phyloP scores from a whole-genome alignment of 2,888 invertebrate genomes.

The Noctua janthe region DNA sequence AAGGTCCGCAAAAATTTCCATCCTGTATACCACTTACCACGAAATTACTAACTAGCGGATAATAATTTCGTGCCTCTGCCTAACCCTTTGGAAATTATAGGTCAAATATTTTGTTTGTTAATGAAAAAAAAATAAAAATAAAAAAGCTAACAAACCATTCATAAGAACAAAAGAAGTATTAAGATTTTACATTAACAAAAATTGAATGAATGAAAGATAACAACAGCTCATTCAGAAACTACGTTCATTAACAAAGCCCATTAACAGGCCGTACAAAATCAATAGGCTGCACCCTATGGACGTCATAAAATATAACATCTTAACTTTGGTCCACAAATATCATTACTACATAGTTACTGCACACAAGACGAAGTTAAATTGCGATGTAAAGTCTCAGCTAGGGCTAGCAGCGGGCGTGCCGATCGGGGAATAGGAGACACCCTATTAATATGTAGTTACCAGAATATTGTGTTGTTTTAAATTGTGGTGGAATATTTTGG shows the following conservation, averaged over 20 bases:
- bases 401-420: slow-evolving; percentile 53
- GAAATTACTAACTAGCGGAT: too few relatives aligned
- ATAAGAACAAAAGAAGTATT: too few relatives aligned
- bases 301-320: slow-evolving; percentile 70
- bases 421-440: slow-evolving; percentile 33
- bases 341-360: slow-evolving; percentile 62
- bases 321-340: slow-evolving; percentile 52
- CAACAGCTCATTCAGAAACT: not conserved
- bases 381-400: slow-evolving; percentile 69
- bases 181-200: too few relatives aligned
- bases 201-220: not conserved
- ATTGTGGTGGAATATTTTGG: not conserved
- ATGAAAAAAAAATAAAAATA: too few relatives aligned
- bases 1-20: too few relatives aligned
- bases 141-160: too few relatives aligned
- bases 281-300: slow-evolving; percentile 29
- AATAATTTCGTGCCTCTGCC: too few relatives aligned
- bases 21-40: too few relatives aligned
- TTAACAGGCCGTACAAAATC: slow-evolving; percentile 18
- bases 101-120: too few relatives aligned
- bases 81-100: too few relatives aligned
- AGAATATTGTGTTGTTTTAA: not conserved
- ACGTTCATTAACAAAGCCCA: not conserved
- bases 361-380: slow-evolving; percentile 78
- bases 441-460: slow-evolving; percentile 17